Evolutionary conservation across 2,797 vertebrate genomes (phyloP).

Genomic region (Lophius americanus): DNA sequence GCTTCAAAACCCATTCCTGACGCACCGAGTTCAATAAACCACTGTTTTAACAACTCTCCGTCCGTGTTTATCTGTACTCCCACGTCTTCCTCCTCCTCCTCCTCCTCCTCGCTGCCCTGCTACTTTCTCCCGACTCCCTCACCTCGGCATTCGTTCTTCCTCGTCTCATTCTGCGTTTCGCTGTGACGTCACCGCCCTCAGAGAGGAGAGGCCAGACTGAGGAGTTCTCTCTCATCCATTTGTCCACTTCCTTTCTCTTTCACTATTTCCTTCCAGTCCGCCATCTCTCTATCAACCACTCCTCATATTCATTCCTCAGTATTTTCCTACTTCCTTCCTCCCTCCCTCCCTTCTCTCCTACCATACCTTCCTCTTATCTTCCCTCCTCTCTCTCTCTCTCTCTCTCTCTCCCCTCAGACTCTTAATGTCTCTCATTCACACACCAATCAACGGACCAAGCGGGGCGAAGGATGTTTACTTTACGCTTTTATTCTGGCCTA

Average conservation of each 20-base stretch:
- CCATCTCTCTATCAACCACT: conserved; percentile 29
- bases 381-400: conserved; percentile 10
- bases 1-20: conserved; percentile 24
- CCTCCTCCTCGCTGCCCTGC: conserved; percentile 8
- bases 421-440: conserved; percentile 25
- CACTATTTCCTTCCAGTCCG: conserved; percentile 19
- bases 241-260: conserved; percentile 25
- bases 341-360: conserved; percentile 34
- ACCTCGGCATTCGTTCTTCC: no score
- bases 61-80: conserved; percentile 22
- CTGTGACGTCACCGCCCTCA: neutral
- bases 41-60: conserved; percentile 15
- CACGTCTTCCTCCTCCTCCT: conserved; percentile 4
- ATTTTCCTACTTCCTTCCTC: conserved; percentile 52
- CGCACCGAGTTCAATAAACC: conserved; percentile 1
- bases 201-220: conserved; percentile 1
- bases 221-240: neutral
- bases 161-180: neutral
- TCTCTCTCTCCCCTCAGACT: neutral
- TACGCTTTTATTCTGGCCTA: conserved; percentile 71
- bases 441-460: conserved; percentile 26
- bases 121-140: neutral
- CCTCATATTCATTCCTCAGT: conserved; percentile 24
- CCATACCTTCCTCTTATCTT: conserved; percentile 23
- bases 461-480: conserved; percentile 77